Percentiles rank a stretch among this genome's conserved stretches.
phyloP scores from a whole-genome alignment of 2,888 invertebrate species.

The Monopis laevigella region DNA sequence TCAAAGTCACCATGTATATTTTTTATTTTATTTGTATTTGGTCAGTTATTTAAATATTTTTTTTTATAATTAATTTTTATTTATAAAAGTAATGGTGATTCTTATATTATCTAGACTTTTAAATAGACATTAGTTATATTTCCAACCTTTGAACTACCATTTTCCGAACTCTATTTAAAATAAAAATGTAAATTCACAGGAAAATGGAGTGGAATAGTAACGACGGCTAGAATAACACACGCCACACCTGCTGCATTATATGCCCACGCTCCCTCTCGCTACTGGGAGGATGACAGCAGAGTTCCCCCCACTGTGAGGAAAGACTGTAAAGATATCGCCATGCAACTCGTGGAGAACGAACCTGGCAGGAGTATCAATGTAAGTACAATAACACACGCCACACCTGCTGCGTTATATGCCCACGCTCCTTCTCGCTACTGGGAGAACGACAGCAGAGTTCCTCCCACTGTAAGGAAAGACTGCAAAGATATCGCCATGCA shows the following conservation, averaged over 20 bases:
- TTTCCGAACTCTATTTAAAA: no score
- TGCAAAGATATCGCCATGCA: slow-evolving; percentile 84
- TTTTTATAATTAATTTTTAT: no score
- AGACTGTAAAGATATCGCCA: slow-evolving; percentile 81
- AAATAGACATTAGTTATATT: no score
- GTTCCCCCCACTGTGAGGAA: slow-evolving; percentile 75
- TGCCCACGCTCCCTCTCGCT: slow-evolving; percentile 77
- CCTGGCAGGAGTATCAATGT: slow-evolving; percentile 81
- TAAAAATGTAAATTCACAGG: no score
- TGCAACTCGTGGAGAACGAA: slow-evolving; percentile 80
- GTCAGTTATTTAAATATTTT: no score
- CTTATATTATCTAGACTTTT: no score
- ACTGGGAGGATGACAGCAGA: slow-evolving; percentile 83
- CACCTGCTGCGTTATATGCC: slow-evolving; percentile 80
- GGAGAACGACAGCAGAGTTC: slow-evolving; percentile 82
- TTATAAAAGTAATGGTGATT: no score
- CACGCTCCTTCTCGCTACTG: slow-evolving; percentile 80
- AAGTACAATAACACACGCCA: slow-evolving; percentile 70
- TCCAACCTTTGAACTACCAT: no score
- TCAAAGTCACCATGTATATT: no score
- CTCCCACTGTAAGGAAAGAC: slow-evolving; percentile 72
- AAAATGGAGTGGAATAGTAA: slow-evolving; percentile 83
- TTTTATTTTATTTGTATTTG: no score
- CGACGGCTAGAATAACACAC: slow-evolving; percentile 79
- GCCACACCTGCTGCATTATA: slow-evolving; percentile 82